phyloP scores from a whole-genome alignment of 1,140 invertebrate species.

The Euborellia annulipes region DNA sequence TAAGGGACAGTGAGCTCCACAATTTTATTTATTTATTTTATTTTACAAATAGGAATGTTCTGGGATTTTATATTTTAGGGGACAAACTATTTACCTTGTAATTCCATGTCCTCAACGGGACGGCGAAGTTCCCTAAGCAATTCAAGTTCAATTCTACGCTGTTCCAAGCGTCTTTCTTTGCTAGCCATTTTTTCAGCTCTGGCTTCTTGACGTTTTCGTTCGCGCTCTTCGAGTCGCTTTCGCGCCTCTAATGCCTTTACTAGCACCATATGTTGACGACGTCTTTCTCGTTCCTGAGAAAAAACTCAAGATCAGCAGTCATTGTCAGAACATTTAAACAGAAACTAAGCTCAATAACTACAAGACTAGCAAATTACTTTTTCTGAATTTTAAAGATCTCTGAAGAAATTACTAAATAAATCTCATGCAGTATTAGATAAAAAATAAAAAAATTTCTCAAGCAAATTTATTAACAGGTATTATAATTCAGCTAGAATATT shows the following conservation, averaged over 20 bases:
- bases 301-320: no score
- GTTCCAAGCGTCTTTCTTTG: conserved; percentile 68
- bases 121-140: conserved; percentile 69
- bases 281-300: conserved; percentile 68
- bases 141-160: conserved; percentile 68
- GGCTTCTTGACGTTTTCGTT: conserved; percentile 65
- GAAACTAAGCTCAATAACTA: no score
- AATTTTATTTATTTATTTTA: no score
- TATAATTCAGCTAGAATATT: no score
- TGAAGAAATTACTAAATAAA: conserved; percentile 1
- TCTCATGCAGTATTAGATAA: not conserved
- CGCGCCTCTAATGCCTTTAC: conserved; percentile 74
- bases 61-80: no score
- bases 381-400: no score
- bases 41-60: no score
- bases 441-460: not conserved
- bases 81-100: no score
- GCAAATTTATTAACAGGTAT: no score
- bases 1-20: no score
- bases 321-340: no score
- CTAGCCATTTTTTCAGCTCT: conserved; percentile 58
- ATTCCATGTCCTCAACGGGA: conserved; percentile 71
- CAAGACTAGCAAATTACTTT: no score
- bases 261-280: conserved; percentile 75
- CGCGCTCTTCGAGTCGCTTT: conserved; percentile 73